These are phyloP conservation scores for Brachionus manjavacas DNA, from an alignment of 1,140 invertebrate genomes.

Conservation along the genomic window DNA sequence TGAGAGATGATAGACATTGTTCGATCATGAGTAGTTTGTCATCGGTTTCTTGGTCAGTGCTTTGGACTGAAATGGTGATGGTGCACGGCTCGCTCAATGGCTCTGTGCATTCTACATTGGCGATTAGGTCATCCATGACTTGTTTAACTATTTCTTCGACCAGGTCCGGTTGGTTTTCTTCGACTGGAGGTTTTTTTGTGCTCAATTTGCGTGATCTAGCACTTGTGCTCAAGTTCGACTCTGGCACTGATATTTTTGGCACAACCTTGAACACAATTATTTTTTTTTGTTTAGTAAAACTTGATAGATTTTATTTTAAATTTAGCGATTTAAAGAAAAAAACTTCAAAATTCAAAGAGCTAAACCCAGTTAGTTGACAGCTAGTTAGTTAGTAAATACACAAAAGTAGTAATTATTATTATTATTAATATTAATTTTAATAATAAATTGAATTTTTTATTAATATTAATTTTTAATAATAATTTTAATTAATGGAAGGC, in stretches of 20 bases:
- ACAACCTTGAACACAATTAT: neutral
- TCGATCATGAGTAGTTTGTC: slow-evolving; percentile 1
- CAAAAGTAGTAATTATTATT: too few species aligned
- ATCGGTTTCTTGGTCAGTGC: neutral
- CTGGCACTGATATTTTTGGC: slow-evolving; percentile 11
- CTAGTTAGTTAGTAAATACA: too few species aligned
- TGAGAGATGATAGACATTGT: neutral
- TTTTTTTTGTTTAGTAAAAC: too few species aligned
- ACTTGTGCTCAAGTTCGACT: neutral
- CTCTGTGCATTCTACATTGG: neutral
- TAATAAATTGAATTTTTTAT: too few species aligned
- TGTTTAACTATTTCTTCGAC: neutral
- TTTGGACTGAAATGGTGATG: neutral
- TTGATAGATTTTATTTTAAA: too few species aligned
- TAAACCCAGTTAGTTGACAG: too few species aligned
- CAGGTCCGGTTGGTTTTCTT: neutral
- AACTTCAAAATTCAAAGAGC: too few species aligned
- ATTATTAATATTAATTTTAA: too few species aligned
- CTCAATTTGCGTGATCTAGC: neutral
- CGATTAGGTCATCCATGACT: neutral
- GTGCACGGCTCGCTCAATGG: too few species aligned
- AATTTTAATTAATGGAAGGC: too few species aligned
- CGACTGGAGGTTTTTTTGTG: neutral
- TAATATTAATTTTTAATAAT: too few species aligned
- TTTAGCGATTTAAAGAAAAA: too few species aligned